phyloP scores from a whole-genome alignment of 2,113 vertebrate genomes.

The Cynocephalus volans region DNA sequence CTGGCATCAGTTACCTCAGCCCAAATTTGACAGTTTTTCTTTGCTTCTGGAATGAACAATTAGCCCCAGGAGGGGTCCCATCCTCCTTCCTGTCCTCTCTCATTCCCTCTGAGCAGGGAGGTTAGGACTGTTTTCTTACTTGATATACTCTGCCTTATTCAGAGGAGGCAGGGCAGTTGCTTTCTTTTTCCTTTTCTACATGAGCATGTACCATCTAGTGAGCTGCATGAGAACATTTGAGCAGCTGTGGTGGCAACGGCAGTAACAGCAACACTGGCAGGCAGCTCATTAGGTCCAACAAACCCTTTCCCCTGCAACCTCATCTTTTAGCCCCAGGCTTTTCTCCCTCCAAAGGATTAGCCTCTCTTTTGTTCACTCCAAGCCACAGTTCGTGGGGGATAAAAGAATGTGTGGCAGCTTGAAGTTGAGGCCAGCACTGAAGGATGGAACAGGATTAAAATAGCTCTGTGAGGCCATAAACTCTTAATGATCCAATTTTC shows the following conservation, averaged over 20 bases:
- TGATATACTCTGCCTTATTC: not conserved
- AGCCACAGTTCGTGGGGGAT: conserved; percentile 79
- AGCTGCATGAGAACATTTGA: conserved; percentile 21
- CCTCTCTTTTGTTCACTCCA: conserved; percentile 84
- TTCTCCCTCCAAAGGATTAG: conserved; percentile 27
- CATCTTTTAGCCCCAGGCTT: not conserved
- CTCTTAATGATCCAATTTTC: conserved; percentile 88
- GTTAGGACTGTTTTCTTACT: conserved; percentile 1
- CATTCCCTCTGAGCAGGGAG: not conserved
- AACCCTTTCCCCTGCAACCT: not conserved
- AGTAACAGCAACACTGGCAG: not conserved
- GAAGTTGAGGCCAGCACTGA: conserved; percentile 84
- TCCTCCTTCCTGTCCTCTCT: not conserved
- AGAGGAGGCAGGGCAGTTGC: not conserved
- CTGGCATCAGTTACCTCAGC: not conserved
- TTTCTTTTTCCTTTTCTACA: conserved; percentile 15
- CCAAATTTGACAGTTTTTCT: not conserved
- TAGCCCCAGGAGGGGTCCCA: not conserved
- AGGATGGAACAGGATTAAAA: conserved; percentile 87
- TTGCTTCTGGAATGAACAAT: not conserved
- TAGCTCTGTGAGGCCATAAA: conserved; percentile 85
- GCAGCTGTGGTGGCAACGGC: not conserved
- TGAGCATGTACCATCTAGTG: not conserved
- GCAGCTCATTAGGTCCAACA: conserved; percentile 27
- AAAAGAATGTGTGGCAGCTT: conserved; percentile 84